Evolutionary conservation across 2,888 invertebrate species (phyloP), one percentile per base, ranked within the genome.

Genomic region (Pinctada fucata): DNA sequence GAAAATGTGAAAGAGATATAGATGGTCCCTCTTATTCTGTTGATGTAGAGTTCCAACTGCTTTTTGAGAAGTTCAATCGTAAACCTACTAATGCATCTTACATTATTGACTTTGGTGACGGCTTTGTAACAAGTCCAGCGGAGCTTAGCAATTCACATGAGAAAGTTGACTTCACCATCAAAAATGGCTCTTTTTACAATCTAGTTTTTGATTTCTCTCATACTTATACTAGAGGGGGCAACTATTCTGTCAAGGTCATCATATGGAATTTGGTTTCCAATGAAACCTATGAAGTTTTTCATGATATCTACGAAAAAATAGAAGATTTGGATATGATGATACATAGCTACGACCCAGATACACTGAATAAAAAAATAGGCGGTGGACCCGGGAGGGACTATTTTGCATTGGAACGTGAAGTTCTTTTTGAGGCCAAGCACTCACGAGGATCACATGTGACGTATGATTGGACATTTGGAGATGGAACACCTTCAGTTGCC

Each of bases 231-330:
- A 73, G 51, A 67, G 82, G 83, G 47, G 79, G 76, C 65, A 82
- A 77, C 77, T 85, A 84, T 65, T 79, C 77, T 8, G 75, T 83
- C 3, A 76, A 72, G 2, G 77, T 85, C 2, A 83, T 71, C 47
- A 81, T 85, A 10, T 83, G 80, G 77, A 85, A 85, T 67, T 65
- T 84, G n/a, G 84, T 82, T 0, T 82, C 82, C 72, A 72, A 79
- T 45, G 79, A 69, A n/a, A 82, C 78, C 3, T 83, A 78, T 51
- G 65, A 73, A 2, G 76, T 75, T 64, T 68, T 69, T 13, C 76
- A 81, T 63, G 82, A 83, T 52, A 71, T 84, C 6, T 82, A 82
- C 72, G 82, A 85, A 79, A 68, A 45, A 1, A 78, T 85, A 16
- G 13, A 51, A 8, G 78, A 79, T 50, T 50, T 84, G 16, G 52